Conservation (phyloP, 2,113 vertebrate genomes). For the Salminus brasiliensis region DNA sequence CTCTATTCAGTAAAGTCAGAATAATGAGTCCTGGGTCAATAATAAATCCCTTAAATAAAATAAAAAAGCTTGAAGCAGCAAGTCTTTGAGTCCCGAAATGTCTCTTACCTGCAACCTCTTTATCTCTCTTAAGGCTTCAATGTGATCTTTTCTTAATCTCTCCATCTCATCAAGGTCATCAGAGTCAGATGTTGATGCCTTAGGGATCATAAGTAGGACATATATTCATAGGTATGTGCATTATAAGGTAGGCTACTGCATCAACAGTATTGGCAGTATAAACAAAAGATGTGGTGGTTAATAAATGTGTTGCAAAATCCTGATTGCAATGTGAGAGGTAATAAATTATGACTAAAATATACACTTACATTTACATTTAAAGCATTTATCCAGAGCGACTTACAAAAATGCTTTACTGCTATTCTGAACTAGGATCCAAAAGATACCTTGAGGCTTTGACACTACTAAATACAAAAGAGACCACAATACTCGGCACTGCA, state of each 20-base stretch:
- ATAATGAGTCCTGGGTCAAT: slow-evolving; percentile 10
- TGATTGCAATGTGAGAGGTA: not conserved
- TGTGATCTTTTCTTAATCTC: slow-evolving; percentile 80
- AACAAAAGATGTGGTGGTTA: too few species aligned
- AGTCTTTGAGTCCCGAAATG: not conserved
- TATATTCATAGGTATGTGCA: not conserved
- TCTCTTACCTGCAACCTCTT: slow-evolving; percentile 82
- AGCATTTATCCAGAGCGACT: too few species aligned
- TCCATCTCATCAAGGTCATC: slow-evolving; percentile 81
- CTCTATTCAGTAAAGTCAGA: not conserved
- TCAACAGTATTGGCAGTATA: too few species aligned
- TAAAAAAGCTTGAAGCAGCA: not conserved
- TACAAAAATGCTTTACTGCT: too few species aligned
- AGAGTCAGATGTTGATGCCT: slow-evolving; percentile 76
- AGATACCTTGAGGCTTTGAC: too few species aligned
- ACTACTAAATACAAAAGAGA: too few species aligned
- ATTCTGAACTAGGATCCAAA: too few species aligned
- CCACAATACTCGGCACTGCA: too few species aligned
- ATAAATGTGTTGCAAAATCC: too few species aligned
- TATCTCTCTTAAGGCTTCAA: slow-evolving; percentile 83
- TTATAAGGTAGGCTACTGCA: too few species aligned
- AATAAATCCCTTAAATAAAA: slow-evolving; percentile 11
- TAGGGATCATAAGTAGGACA: slow-evolving; percentile 15
- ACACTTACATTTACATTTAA: too few species aligned
- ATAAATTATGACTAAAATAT: too few species aligned